A percentile compares a stretch with the other conserved stretches of the same genome.
Conservation (phyloP, 2,797 vertebrate genomes). For the Bradypus variegatus region DNA sequence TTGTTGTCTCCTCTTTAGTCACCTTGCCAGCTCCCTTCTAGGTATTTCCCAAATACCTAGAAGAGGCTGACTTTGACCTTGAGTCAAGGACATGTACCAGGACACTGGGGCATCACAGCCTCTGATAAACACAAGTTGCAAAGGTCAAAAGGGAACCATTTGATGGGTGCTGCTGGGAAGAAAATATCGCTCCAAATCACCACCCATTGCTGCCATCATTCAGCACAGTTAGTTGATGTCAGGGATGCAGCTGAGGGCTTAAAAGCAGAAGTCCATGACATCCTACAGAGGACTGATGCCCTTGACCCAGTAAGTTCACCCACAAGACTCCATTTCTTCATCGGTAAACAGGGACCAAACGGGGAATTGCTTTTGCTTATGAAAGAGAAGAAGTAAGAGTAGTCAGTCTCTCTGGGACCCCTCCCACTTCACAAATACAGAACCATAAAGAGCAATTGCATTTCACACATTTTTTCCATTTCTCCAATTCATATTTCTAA, state of each 20-base stretch:
- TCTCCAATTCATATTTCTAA: not conserved
- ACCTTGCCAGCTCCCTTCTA: not conserved
- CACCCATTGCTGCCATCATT: not conserved
- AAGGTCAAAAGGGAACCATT: not conserved
- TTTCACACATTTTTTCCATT: not conserved
- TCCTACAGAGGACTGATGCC: not conserved
- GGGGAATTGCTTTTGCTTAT: not conserved
- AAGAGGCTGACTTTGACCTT: not conserved
- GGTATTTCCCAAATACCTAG: too few species aligned
- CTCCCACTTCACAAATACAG: not conserved
- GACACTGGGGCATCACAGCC: not conserved
- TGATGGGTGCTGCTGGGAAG: not conserved
- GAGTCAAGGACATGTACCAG: not conserved
- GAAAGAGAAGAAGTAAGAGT: not conserved
- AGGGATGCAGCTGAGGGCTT: not conserved
- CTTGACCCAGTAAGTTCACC: not conserved
- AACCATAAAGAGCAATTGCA: not conserved
- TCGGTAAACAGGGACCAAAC: not conserved
- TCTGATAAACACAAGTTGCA: not conserved
- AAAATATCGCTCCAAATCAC: not conserved
- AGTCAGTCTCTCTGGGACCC: not conserved
- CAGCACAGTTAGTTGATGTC: not conserved
- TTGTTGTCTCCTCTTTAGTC: not conserved
- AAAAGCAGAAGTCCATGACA: not conserved
- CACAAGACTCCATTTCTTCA: rapidly evolving